Evolutionary conservation across 2,113 vertebrate species (phyloP), one percentile per base, ranked within the genome.

Genomic region (Eudyptes chrysolophus): DNA sequence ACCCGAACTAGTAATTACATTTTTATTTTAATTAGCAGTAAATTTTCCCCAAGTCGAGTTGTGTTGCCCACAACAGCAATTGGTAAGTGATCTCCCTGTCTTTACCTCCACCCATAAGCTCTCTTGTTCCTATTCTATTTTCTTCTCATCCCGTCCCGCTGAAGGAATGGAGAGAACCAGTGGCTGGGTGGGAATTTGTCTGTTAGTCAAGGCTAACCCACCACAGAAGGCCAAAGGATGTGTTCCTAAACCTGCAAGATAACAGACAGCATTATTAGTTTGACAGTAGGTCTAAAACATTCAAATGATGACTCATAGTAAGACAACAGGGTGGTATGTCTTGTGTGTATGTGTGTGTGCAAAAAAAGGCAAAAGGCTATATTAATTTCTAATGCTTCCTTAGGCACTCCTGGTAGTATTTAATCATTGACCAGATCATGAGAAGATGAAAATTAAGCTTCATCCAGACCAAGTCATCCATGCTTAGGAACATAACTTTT

Each of bases 81-180:
- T 62, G 9, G 7, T 16, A 36, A 38, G 10, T 25, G 26, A 36
- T 64, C 10, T 34, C 25, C 12, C 34, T 52, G 27, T n/a, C 22
- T 71, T 36, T 46, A 72, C 36, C 12, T 58, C 21, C 58, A 16
- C 25, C 14, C 25, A 64, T 20, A 55, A 36, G 7, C 6, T 52
- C 6, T 46, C 27, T 62, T 44, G 4, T 58, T 76, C 34, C 13
- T 52, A 5, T 55, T 64, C 16, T 58, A 7, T 58, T 46, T 90
- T 62, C 24, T 60, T 6, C 10, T 6, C 17, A 69, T 15, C 16
- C 32, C 0, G 2, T 30, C 19, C 13, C 5, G 1, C 36, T 38
- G 22, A 80, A 32, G 12, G 32, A 71, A 7, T 32, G 22, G 34
- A 77, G 13, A 83, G 13, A 46, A 70, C 2, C 4, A 27, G 21